Base-by-base conservation (phyloP, 2,797 vertebrate genomes). In the Pseudotriccus pelzelni region DNA sequence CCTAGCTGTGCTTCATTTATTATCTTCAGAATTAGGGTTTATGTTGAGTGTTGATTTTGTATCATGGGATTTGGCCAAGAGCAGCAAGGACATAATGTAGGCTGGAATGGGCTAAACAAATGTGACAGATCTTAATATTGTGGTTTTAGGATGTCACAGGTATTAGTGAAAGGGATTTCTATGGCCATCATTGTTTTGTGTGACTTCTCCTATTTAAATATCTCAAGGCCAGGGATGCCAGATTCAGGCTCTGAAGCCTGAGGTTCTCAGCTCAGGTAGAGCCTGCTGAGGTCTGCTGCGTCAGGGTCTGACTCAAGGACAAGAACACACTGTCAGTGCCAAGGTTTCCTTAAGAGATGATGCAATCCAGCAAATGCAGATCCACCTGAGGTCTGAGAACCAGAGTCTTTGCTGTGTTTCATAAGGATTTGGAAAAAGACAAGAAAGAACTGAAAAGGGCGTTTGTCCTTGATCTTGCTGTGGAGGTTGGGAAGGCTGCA, bases 251-350 rank as follows among this genome's bases (percentile, higher is more conserved):
- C 20, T 85, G 43, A 69, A 8, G 47, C 20, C 50, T 53, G 77
- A 81, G 58, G 41, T 52, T 62, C 76, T 62, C 41, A 78, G 84
- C 86, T 80, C 83, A 63, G 59, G 86, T 91, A 14, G 3, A 47
- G 6, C 84, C 86, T 23, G 53, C 86, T 28, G 83, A 88, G 52
- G 24, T 74, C 52, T 94, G 80, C 87, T 74, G 83, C 6, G 0
- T 90, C 90, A 87, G 59, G 34, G 66, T 89, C 50, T 77, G 81
- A 44, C 63, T 87, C 87, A 84, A 75, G 83, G 87, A 72, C 77
- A 68, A 56, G 70, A 74, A 52, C 56, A n/a, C 0, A 1, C 32
- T 49, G 15, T 14, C 0, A 0, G 32, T 92, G 84, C 70, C 78
- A 89, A 49, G 62, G 37, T 87, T 87, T 81, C 63, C 81, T 84